Base-by-base conservation (phyloP, 2,888 invertebrate species). In the Disparrhopalites patrizii region DNA sequence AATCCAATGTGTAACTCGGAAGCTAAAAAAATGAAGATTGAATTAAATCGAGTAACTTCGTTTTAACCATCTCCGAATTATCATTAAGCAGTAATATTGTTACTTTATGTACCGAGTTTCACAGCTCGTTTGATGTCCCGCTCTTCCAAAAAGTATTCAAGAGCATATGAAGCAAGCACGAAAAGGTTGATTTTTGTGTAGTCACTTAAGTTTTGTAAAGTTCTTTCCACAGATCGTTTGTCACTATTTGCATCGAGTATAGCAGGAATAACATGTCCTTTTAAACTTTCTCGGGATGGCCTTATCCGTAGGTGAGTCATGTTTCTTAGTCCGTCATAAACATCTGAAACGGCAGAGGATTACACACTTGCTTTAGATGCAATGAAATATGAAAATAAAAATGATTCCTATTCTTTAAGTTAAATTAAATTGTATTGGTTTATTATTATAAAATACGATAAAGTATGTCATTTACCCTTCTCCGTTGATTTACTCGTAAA, bases 181-280 rank as follows among this genome's bases (percentile, higher is more conserved):
- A 15, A n/a, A 3, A 70, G 13, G 0, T 71, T 55, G 15, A 73
- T 63, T 15, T 67, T 62, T 3, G 70, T 60, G 18, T 68, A 55
- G 7, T 33, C 54, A 40, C 70, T 69, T 2, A 75, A 54, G 40
- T 68, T 69, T 27, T 73, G 66, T 23, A 75, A 28, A 3, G 64
- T 50, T 8, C 27, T 47, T 47, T 72, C 69, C 10, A 68, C 15
- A 0, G 68, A 28, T 25, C 62, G 65, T 10, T 43, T 43, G 10
- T 57, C 62, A 10, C 10, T 10, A 15, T 55, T 67, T 18, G 54
- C 62, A 3, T 25, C 23, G 31, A 84, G 82, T 1, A 89, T 76
- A 76, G 84, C 84, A 10, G 92, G 92, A 68, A 92, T 82, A 0
- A 90, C 85, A 77, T 89, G 92, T 62, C 90, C 88, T 63, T 86